Base-by-base conservation (phyloP, 2,888 invertebrate species). In the Podabrus alpinus region DNA sequence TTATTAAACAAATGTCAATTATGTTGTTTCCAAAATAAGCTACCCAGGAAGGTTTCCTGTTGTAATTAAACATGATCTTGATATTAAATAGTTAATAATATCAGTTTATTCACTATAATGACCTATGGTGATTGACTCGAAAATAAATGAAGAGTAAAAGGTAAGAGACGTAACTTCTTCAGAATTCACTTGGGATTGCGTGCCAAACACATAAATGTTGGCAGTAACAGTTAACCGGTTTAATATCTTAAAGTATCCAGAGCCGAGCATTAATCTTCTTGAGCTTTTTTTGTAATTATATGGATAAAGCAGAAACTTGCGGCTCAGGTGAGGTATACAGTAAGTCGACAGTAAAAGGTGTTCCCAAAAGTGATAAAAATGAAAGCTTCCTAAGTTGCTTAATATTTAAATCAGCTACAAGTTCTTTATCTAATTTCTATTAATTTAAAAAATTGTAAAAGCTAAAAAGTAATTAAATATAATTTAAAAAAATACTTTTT, bases 331-430 rank as follows among this genome's bases (percentile, higher is more conserved):
- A 72, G 74, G 74, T 69, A 64, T 68, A 75, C 69, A 74, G 72
- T 68, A 69, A 72, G 68, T 71, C 68, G 68, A 74, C 68, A 74
- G 74, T 72, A 64, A 45, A 72, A 69, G 74, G 69, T 29, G 72
- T 73, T 71, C 71, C 69, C 69, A 66, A 74, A 79, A 79, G 76
- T 77, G 79, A 80, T 80, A 79, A 80, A 79, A 80, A 79, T 80
- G 78, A 80, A 80, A 80, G 79, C 79, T 80, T 62, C n/a, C n/a
- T 45, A 45, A 45, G 45, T 45, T 45, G 45, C 45, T 45, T 45
- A 45, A 45, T 45, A 45, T 45, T 45, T 45, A 45, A 45, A 45
- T 45, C 13, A 45, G 45, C 45, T 45, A n/a, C 7, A 45, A 45
- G 45, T 45, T 45, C n/a, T n/a, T 45, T 45, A n/a, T 45, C 1